Conservation (phyloP, 2,888 invertebrate genomes). For the Malthinus seriepunctatus region DNA sequence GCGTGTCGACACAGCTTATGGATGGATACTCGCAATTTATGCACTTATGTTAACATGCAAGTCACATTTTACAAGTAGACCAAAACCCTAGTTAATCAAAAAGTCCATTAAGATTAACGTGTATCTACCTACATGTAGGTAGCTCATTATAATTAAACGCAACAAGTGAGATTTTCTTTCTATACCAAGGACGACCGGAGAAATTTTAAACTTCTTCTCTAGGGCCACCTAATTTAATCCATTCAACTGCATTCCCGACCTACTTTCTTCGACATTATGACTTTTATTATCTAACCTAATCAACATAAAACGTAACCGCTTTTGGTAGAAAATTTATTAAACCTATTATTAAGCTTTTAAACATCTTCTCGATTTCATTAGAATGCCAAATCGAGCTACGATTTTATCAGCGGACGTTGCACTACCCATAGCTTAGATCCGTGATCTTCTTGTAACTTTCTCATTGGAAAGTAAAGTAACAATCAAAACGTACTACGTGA, state of each 20-base stretch:
- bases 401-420: conserved; percentile 36
- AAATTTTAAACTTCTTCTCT: conserved; percentile 19
- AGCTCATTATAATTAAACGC: conserved; percentile 6
- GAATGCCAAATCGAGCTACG: conserved; percentile 34
- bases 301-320: background rate
- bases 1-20: conserved; percentile 42
- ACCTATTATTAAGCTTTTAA: conserved; percentile 2
- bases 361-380: conserved; percentile 34
- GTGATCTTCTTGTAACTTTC: conserved; percentile 32
- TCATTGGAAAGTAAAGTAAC: conserved; percentile 27
- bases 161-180: conserved; percentile 31
- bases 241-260: conserved; percentile 12
- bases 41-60: conserved; percentile 42
- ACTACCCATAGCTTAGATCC: conserved; percentile 31
- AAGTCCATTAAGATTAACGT: background rate
- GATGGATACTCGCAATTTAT: conserved; percentile 17
- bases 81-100: conserved; percentile 38
- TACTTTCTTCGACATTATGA: background rate
- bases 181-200: conserved; percentile 38
- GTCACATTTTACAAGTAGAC: conserved; percentile 46
- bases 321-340: background rate
- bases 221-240: conserved; percentile 13
- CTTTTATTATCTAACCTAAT: background rate
- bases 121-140: no score
- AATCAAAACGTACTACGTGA: background rate